phyloP scores from a whole-genome alignment of 1,140 invertebrate genomes.

The Gonioctena quinquepunctata region DNA sequence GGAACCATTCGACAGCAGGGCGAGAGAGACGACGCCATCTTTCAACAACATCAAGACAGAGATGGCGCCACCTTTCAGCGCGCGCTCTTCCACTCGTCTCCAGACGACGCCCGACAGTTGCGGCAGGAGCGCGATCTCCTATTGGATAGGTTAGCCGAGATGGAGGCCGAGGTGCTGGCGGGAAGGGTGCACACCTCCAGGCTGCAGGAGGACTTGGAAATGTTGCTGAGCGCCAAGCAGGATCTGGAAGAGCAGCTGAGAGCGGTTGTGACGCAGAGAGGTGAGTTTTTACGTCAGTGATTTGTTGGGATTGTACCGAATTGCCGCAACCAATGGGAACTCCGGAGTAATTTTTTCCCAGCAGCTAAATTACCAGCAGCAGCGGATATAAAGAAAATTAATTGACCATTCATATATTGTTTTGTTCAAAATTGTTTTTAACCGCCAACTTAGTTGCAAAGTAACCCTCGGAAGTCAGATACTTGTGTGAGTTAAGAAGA shows the following conservation, averaged over 20 bases:
- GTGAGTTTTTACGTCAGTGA: slow-evolving; percentile 46
- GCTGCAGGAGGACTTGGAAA: slow-evolving; percentile 64
- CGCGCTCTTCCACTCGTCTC: slow-evolving; percentile 54
- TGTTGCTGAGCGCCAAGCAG: slow-evolving; percentile 62
- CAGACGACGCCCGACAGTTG: slow-evolving; percentile 60
- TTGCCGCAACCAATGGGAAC: no score
- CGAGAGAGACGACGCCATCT: slow-evolving; percentile 37
- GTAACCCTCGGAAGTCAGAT: no score
- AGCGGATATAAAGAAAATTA: no score
- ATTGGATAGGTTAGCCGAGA: slow-evolving; percentile 56
- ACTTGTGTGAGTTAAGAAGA: no score
- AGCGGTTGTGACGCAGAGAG: slow-evolving; percentile 59
- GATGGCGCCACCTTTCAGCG: slow-evolving; percentile 58
- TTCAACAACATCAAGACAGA: slow-evolving; percentile 38
- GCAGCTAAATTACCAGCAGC: no score
- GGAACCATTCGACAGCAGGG: slow-evolving; percentile 55
- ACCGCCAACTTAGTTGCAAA: no score
- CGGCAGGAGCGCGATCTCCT: slow-evolving; percentile 72
- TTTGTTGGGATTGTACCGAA: no score
- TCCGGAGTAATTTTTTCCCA: no score
- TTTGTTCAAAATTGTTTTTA: no score
- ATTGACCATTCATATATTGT: no score
- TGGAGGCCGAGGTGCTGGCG: slow-evolving; percentile 62
- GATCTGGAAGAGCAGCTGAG: slow-evolving; percentile 68
- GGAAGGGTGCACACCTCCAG: slow-evolving; percentile 66